Conservation (phyloP, 2,888 invertebrate species). For the Neocrepidodera transversa region DNA sequence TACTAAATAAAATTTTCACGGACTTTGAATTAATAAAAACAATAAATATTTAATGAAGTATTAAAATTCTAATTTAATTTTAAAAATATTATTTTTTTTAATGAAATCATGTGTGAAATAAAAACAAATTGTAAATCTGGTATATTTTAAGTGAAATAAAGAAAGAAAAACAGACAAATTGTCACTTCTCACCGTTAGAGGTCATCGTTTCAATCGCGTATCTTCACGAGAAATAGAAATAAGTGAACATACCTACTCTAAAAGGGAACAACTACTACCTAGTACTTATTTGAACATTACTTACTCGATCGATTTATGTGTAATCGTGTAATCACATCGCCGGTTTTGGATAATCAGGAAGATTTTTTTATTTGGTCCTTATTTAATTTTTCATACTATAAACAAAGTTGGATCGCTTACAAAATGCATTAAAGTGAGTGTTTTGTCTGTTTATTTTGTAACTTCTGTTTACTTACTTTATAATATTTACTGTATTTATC, state of each 20-base stretch:
- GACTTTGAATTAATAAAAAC: no score
- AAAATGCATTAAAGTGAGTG: background rate
- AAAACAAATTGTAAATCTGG: no score
- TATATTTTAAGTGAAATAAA: no score
- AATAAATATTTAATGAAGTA: no score
- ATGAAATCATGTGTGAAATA: no score
- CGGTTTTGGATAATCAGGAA: conserved; percentile 2
- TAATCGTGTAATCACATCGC: background rate
- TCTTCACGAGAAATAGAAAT: conserved; percentile 2
- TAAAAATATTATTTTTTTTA: no score
- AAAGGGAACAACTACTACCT: conserved; percentile 5
- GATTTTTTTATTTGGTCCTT: conserved; percentile 9
- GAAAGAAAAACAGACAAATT: background rate
- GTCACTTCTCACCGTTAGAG: background rate
- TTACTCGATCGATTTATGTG: conserved; percentile 1
- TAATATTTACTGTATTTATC: conserved; percentile 4
- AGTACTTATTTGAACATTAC: conserved; percentile 6
- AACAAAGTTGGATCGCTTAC: no score
- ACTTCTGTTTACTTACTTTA: conserved; percentile 7
- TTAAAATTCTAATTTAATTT: no score
- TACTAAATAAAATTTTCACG: no score
- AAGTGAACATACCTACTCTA: background rate
- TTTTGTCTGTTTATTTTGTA: background rate
- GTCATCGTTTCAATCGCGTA: background rate
- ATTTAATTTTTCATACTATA: background rate